Percentiles rank a stretch among this genome's conserved stretches.
Conservation (phyloP, 2,888 invertebrate species). For the Trichopoda pennipes region DNA sequence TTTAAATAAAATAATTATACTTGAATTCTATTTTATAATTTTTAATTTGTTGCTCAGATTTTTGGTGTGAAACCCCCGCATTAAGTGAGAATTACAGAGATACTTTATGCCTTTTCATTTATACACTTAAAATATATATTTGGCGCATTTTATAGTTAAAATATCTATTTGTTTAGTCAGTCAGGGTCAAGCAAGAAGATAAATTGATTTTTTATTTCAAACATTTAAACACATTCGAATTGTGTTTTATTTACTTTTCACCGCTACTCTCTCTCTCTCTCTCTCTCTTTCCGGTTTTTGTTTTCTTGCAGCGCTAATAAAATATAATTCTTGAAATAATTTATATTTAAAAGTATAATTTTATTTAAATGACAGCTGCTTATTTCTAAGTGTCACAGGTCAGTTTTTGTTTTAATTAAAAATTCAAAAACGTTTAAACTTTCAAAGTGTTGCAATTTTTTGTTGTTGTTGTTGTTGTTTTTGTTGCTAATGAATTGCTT, state of each 20-base stretch:
- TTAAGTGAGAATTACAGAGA: not conserved
- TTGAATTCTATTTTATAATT: not conserved
- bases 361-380: constrained; percentile 37
- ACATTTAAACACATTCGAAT: constrained; percentile 1
- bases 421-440: not conserved
- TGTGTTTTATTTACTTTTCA: constrained; percentile 12
- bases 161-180: constrained; percentile 49
- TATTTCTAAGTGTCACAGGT: constrained; percentile 56
- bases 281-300: constrained; percentile 1
- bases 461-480: not conserved
- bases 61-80: not conserved
- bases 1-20: constrained; percentile 15
- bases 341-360: not conserved
- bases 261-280: not conserved
- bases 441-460: constrained; percentile 4
- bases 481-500: not conserved
- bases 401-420: constrained; percentile 52
- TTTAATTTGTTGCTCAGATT: not conserved
- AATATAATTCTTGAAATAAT: not conserved
- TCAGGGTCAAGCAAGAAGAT: constrained; percentile 60
- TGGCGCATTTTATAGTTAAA: constrained; percentile 48
- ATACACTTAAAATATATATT: constrained; percentile 5
- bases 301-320: constrained; percentile 1
- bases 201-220: constrained; percentile 41
- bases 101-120: constrained; percentile 27